phyloP scores from a whole-genome alignment of 1,140 invertebrate species.

The Scaptomyza montana region DNA sequence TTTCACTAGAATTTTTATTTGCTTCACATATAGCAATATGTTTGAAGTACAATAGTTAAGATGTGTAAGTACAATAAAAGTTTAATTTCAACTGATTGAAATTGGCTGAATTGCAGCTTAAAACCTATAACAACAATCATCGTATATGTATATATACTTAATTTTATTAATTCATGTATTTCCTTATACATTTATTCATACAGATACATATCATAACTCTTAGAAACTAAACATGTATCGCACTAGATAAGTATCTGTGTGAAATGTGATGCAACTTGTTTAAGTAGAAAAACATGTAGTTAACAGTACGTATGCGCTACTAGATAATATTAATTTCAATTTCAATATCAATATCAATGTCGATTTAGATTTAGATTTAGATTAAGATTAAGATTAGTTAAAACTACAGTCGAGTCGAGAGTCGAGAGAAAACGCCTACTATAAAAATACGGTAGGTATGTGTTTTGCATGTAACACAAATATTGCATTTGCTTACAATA shows the following conservation, averaged over 20 bases:
- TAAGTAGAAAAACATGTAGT: conserved; percentile 74
- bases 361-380: neutral
- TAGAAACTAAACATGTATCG: conserved; percentile 64
- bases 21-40: conserved; percentile 31
- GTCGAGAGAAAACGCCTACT: conserved; percentile 72
- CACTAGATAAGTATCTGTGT: conserved; percentile 74
- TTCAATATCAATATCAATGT: neutral
- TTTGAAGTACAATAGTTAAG: conserved; percentile 66
- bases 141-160: conserved; percentile 43
- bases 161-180: conserved; percentile 23
- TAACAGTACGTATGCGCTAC: conserved; percentile 72
- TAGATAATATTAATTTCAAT: conserved; percentile 59
- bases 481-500: conserved; percentile 71
- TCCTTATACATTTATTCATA: conserved; percentile 11
- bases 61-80: conserved; percentile 69
- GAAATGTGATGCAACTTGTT: conserved; percentile 59
- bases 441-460: conserved; percentile 72
- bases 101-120: conserved; percentile 61
- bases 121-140: conserved; percentile 79
- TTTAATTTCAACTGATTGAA: conserved; percentile 68
- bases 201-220: conserved; percentile 40
- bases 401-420: conserved; percentile 71
- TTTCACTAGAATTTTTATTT: conserved; percentile 74
- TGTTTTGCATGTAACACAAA: conserved; percentile 59
- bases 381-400: conserved; percentile 43